A percentile compares a stretch with the other conserved stretches of the same genome.
Conservation (phyloP, 2,797 vertebrate species). For the Poliocrania exsul region DNA sequence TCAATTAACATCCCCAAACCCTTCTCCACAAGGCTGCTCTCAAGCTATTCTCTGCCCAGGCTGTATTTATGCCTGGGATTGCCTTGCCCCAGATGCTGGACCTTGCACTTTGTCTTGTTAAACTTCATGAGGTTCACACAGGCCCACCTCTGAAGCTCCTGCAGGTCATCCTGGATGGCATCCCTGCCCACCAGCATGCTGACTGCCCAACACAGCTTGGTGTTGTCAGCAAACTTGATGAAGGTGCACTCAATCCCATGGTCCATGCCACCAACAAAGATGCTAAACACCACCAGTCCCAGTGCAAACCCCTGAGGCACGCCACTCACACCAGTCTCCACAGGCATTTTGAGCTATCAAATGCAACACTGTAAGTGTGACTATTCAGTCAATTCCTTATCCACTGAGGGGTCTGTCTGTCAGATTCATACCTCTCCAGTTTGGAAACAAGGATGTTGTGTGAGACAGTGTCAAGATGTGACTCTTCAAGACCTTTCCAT, state of each 20-base stretch:
- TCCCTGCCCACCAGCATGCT: neutral
- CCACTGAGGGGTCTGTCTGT: neutral
- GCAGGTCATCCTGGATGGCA: neutral
- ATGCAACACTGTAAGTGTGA: neutral
- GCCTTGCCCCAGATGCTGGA: neutral
- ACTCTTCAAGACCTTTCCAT: neutral
- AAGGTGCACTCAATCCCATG: neutral
- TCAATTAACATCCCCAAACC: neutral
- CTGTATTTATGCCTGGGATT: neutral
- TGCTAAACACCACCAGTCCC: fast-evolving
- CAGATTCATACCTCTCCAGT: neutral
- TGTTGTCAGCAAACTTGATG: fast-evolving
- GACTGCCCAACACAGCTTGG: neutral
- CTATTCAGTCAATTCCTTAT: neutral
- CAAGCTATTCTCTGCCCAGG: neutral
- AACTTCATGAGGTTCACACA: fast-evolving
- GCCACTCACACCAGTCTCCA: neutral
- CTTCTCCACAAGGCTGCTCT: neutral
- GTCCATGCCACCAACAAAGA: neutral
- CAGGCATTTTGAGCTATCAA: neutral
- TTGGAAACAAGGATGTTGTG: neutral
- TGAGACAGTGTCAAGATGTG: neutral
- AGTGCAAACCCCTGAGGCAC: neutral
- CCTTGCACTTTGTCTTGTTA: neutral
- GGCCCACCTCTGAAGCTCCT: neutral